Base-by-base conservation (phyloP, 1,140 invertebrate genomes). In the Eupristina koningsbergeri region DNA sequence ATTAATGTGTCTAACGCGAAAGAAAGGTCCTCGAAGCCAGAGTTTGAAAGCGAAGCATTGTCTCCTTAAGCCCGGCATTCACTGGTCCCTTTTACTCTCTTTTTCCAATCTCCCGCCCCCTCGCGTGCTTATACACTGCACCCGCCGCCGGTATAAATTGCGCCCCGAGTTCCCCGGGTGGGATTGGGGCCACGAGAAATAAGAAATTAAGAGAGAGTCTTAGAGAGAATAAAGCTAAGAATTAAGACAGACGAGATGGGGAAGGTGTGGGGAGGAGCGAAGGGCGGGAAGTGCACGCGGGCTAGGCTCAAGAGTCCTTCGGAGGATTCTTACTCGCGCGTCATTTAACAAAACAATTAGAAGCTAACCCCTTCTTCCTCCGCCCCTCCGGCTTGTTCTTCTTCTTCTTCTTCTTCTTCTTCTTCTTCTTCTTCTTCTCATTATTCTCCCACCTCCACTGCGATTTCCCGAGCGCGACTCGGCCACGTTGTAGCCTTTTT, bases 261-360 rank as follows among this genome's bases (percentile, higher is more conserved):
- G 84, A 79, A 83, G 47, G 87, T 86, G 85, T 84, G 77, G 85
- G 64, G 76, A 34, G 67, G 78, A 79, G 87, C 88, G 87, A 75
- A 84, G 84, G 87, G 81, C 78, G 67, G 76, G 41, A 86, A 84
- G 50, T 45, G 34, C 69, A 58, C 77, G 73, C 89, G 85, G 34
- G 17, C 86, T 87, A 89, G 87, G 90, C 91, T 92, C 80, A 76
- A 75, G 81, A 76, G 73, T 76, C 58, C 81, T 76, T 34, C 77
- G 22, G 83, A 80, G 90, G 90, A 92, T 92, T 92, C 91, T 93
- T 93, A 93, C 91, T 93, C 89, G 90, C 91, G 91, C 91, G 91
- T 93, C 92, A 93, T 93, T 93, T 92, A 93, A 93, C 92, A 93
- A 93, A 93, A 93, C 92, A 93, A 93, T 93, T 93, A 92, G 91